Base-by-base conservation (phyloP, 2,888 invertebrate genomes). In the Trichogramma dendrolimi region DNA sequence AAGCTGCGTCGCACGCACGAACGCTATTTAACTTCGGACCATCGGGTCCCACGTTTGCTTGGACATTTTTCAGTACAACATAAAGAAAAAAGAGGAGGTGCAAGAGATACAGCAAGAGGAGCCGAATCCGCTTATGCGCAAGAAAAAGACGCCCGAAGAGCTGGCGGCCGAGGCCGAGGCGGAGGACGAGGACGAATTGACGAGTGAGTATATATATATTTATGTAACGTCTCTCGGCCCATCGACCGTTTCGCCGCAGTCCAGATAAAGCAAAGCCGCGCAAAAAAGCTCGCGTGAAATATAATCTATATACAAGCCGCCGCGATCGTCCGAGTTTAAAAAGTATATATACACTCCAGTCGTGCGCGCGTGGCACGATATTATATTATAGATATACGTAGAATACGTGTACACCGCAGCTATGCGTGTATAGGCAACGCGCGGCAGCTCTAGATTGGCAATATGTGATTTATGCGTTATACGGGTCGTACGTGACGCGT, bases 81-180 rank as follows among this genome's bases (percentile, higher is more conserved):
- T 99, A 83, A 94, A 94, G 81, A 94, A 94, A 80, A 96, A 96
- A 79, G 96, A 96, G 81, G 86, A 92, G 72, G 89, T 92, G 74
- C 91, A 91, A 75, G 87, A 88, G 75, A 87, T 88, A 78, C 90
- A 89, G 68, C 87, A 87, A 74, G 93, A 93, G 81, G 92, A 92
- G 70, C 92, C 92, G 74, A 94, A 94, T 81, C 94, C 94, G 60
- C 85, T 97, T 75, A 97, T 96, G 90, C 90, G 97, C 81, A 96
- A 95, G 86, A 96, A 97, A 85, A 98, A 98, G 82, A 97, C 97
- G 65, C 97, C 97, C 1, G 97, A 96, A 80, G 97, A 97, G 80
- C 82, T 98, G 75, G 97, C 97, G 63, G 91, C 94, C 52, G 98
- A 98, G 81, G 96, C 96, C 53, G 96, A 96, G 81, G 91, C 91